Percentiles rank a stretch among this genome's conserved stretches.
These are phyloP conservation scores for Siphamia tubifer DNA, from an alignment of 2,113 vertebrate genomes.

Conservation along the genomic window DNA sequence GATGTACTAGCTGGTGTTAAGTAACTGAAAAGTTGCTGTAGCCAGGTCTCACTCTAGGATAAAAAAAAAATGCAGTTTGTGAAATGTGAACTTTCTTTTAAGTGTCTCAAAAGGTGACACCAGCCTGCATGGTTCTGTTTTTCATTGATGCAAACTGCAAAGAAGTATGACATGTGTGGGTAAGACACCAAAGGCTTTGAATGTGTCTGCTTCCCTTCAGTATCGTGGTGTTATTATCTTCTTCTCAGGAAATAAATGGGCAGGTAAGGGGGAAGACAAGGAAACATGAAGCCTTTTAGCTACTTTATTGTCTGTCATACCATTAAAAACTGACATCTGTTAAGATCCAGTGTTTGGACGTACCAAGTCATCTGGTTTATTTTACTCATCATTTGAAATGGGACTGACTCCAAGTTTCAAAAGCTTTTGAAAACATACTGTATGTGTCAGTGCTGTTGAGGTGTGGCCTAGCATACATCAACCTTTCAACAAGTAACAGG, in stretches of 20 bases:
- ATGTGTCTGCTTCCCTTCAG: background rate
- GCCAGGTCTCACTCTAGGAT: background rate
- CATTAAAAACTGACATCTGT: background rate
- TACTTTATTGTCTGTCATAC: conserved; percentile 5
- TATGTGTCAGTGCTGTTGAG: background rate
- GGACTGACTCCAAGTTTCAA: background rate
- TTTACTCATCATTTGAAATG: background rate
- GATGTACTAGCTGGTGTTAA: background rate
- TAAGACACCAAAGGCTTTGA: background rate
- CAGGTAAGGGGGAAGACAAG: background rate
- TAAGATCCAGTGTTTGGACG: background rate
- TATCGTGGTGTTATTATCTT: background rate
- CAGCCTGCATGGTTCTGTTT: background rate
- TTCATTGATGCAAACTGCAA: conserved; percentile 5
- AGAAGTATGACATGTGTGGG: background rate
- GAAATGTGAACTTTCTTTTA: conserved; percentile 2
- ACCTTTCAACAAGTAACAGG: too few species aligned
- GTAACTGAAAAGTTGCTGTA: background rate
- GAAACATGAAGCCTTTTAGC: background rate
- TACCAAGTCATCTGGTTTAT: background rate
- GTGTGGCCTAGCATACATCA: too few species aligned
- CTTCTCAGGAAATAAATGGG: conserved; percentile 5
- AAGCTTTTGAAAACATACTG: background rate
- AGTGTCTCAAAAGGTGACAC: conserved; percentile 5
- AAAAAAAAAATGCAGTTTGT: background rate